A percentile compares a stretch with the other conserved stretches of the same genome.
Conservation (phyloP, 2,113 vertebrate genomes). For the Corythaeola cristata region DNA sequence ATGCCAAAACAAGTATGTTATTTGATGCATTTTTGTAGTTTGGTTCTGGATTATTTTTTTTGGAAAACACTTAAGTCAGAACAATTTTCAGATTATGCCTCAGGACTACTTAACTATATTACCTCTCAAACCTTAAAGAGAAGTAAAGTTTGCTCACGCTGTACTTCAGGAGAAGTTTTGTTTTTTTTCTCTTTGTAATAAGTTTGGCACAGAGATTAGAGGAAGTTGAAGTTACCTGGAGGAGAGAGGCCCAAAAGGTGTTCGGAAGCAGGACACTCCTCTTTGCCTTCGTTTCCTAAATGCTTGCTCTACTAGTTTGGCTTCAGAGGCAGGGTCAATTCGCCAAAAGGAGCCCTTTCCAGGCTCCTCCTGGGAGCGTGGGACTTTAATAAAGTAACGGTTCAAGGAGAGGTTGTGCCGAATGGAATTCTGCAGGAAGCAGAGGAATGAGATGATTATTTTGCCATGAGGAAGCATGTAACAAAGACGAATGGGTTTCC, state of each 20-base stretch:
- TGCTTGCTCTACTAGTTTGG: slow-evolving; percentile 95
- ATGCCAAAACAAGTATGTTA: neutral
- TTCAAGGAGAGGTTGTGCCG: slow-evolving; percentile 98
- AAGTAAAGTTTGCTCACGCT: neutral
- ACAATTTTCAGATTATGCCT: neutral
- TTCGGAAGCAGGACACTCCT: slow-evolving; percentile 96
- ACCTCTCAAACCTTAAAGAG: neutral
- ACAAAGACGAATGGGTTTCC: neutral
- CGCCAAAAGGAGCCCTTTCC: slow-evolving; percentile 98
- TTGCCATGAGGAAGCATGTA: neutral
- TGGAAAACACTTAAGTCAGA: neutral
- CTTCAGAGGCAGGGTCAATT: slow-evolving; percentile 94
- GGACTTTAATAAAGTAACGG: slow-evolving; percentile 99
- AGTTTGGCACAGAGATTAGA: neutral
- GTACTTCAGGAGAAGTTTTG: neutral
- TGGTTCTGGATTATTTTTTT: neutral
- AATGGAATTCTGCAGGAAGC: slow-evolving; percentile 91
- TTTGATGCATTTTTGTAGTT: slow-evolving; percentile 9
- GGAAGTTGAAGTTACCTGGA: slow-evolving; percentile 81
- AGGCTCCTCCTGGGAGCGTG: slow-evolving; percentile 96
- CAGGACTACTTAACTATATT: neutral
- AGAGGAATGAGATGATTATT: slow-evolving; percentile 15
- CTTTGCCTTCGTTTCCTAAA: slow-evolving; percentile 96
- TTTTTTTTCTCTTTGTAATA: neutral
- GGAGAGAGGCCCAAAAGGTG: slow-evolving; percentile 95